Percentiles rank a stretch among this genome's conserved stretches.
phyloP scores from a whole-genome alignment of 1,140 invertebrate species.

The silkworm (Bombyx mori) region ASM3026992v2 NC_085118.1:3724501-3725000 shows the following conservation, averaged over 20 bases:
- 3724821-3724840: too few relatives aligned
- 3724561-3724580: conserved; percentile 65
- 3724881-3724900: too few relatives aligned
- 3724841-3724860: too few relatives aligned
- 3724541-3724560: conserved; percentile 71
- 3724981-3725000: too few relatives aligned
- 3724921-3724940: too few relatives aligned
- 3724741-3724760: background rate
- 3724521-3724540: conserved; percentile 39
- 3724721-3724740: background rate
- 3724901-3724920: too few relatives aligned
- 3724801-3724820: too few relatives aligned
- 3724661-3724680: conserved; percentile 38
- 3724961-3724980: too few relatives aligned
- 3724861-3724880: too few relatives aligned
- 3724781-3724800: too few relatives aligned
- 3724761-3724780: background rate
- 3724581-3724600: conserved; percentile 47
- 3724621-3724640: conserved; percentile 57
- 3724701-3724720: conserved; percentile 11
- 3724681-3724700: conserved; percentile 17
- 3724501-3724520: conserved; percentile 11
- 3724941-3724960: too few relatives aligned
- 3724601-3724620: conserved; percentile 49
- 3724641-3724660: conserved; percentile 64